phyloP scores from a whole-genome alignment of 1,140 invertebrate species.

The Palaemon carinicauda region DNA sequence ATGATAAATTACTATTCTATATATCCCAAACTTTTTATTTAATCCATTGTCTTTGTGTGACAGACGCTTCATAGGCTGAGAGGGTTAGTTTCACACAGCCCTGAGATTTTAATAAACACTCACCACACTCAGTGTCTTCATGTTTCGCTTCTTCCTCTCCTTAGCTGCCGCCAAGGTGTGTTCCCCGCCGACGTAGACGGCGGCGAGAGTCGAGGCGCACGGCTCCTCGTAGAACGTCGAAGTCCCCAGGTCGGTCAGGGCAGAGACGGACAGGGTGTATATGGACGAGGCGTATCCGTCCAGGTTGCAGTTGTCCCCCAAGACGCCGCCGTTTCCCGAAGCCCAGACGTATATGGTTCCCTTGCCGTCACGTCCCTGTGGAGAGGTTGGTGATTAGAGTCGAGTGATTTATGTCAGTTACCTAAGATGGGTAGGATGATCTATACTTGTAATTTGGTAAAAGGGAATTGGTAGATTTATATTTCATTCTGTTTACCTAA shows the following conservation, averaged over 20 bases:
- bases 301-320: conserved; percentile 87
- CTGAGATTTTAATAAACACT: too few relatives aligned
- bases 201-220: conserved; percentile 86
- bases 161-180: conserved; percentile 65
- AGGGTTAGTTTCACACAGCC: too few relatives aligned
- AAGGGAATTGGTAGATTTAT: too few relatives aligned
- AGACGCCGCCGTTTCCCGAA: conserved; percentile 86
- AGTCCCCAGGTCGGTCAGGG: conserved; percentile 81
- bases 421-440: too few relatives aligned
- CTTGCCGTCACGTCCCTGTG: conserved; percentile 80
- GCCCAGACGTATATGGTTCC: conserved; percentile 93
- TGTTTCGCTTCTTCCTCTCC: background rate
- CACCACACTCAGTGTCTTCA: background rate
- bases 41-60: too few relatives aligned
- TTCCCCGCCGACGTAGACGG: conserved; percentile 88
- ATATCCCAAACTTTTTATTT: too few relatives aligned
- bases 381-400: too few relatives aligned
- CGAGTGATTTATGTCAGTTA: too few relatives aligned
- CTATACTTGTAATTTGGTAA: too few relatives aligned
- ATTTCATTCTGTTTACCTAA: too few relatives aligned
- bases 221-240: conserved; percentile 90
- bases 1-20: too few relatives aligned
- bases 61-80: too few relatives aligned
- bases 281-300: conserved; percentile 89
- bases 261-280: conserved; percentile 87